A percentile compares a stretch with the other conserved stretches of the same genome.
Evolutionary conservation across 2,888 invertebrate species (phyloP).

Genomic region (Torymus aiolomorphi): DNA sequence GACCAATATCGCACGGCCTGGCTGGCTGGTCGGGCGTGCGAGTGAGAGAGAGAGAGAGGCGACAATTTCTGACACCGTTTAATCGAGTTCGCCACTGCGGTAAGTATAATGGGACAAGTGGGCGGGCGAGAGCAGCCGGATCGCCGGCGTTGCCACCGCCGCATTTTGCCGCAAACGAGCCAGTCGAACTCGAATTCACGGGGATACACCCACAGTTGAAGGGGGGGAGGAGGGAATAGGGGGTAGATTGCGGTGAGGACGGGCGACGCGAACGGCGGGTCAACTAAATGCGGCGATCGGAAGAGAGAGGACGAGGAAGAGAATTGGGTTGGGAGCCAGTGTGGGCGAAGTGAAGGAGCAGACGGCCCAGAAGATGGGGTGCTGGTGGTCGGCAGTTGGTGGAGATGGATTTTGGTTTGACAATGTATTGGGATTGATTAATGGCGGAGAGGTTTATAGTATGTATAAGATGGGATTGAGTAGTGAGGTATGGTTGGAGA

Average conservation of each 20-base stretch:
- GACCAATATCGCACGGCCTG: too few species aligned
- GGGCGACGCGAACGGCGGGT: not conserved
- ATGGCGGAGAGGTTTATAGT: too few species aligned
- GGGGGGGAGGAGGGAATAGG: not conserved
- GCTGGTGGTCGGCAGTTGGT: too few species aligned
- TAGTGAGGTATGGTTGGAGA: too few species aligned
- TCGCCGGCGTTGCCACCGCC: not conserved
- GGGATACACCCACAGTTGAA: not conserved
- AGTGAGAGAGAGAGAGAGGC: not conserved
- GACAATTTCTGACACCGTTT: constrained; percentile 21
- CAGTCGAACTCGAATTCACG: constrained; percentile 31
- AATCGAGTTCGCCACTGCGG: constrained; percentile 17
- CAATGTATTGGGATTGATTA: too few species aligned
- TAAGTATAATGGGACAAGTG: not conserved
- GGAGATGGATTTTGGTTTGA: too few species aligned
- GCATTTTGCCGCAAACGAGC: constrained; percentile 28
- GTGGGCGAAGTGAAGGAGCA: too few species aligned
- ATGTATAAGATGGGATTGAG: too few species aligned
- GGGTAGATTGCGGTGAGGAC: constrained; percentile 9
- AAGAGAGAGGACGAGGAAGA: not conserved
- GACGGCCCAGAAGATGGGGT: too few species aligned
- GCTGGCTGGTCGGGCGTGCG: too few species aligned
- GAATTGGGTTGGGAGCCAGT: not conserved
- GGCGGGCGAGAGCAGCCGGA: not conserved
- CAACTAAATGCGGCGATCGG: not conserved